A percentile compares a stretch with the other conserved stretches of the same genome.
Conservation (phyloP, 2,888 invertebrate genomes). For the Harpalus rufipes region DNA sequence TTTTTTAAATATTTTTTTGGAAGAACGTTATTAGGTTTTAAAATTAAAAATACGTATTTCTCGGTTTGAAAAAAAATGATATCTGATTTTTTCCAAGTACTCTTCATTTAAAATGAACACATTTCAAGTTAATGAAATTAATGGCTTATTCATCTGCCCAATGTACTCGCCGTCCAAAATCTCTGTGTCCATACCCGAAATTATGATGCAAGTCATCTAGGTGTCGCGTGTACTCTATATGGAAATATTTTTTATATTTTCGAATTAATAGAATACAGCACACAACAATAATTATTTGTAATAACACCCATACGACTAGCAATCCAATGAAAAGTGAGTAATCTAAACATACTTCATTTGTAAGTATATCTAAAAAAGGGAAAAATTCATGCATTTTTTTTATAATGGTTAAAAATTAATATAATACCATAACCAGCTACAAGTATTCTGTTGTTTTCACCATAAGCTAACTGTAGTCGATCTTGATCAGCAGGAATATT, state of each 20-base stretch:
- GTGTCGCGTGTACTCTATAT: conserved; percentile 77
- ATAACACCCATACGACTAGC: conserved; percentile 78
- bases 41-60: not conserved
- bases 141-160: conserved; percentile 81
- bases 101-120: conserved; percentile 71
- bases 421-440: conserved; percentile 80
- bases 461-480: conserved; percentile 82
- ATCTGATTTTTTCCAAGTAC: not conserved
- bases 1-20: too few species aligned
- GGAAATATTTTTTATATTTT: conserved; percentile 79
- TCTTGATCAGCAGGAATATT: conserved; percentile 83
- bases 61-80: not conserved
- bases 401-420: not conserved
- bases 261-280: conserved; percentile 79
- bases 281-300: conserved; percentile 80
- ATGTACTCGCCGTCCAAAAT: conserved; percentile 83
- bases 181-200: conserved; percentile 82
- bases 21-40: too few species aligned
- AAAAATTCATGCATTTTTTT: not conserved
- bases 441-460: conserved; percentile 80
- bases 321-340: conserved; percentile 81
- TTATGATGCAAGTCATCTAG: conserved; percentile 78
- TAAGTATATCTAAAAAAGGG: conserved; percentile 73
- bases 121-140: conserved; percentile 74
- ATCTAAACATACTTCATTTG: conserved; percentile 76